These are phyloP conservation scores for Andrena trimmerana DNA, from an alignment of 2,888 invertebrate genomes.

Conservation along the genomic window DNA sequence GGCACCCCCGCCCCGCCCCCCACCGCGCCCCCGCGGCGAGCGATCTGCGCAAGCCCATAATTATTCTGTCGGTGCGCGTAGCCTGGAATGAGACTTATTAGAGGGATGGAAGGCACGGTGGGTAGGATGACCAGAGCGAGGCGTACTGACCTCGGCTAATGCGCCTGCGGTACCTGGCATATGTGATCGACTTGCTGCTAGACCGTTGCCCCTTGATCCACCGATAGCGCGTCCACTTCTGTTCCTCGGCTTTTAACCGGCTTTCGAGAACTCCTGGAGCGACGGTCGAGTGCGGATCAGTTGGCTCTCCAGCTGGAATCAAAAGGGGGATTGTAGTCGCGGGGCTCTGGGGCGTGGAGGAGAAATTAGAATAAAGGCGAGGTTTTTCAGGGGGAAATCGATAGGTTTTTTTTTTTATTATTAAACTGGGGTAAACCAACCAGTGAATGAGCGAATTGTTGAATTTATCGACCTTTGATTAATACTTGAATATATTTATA, in stretches of 20 bases:
- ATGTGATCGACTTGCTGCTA: not conserved
- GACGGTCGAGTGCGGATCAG: too few relatives aligned
- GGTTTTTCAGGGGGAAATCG: too few relatives aligned
- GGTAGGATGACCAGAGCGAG: slow-evolving; percentile 10
- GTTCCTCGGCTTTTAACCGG: not conserved
- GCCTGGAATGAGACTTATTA: slow-evolving; percentile 73
- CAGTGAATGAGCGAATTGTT: too few relatives aligned
- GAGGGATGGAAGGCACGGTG: slow-evolving; percentile 50
- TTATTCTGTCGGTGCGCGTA: slow-evolving; percentile 81
- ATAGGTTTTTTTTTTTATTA: too few relatives aligned
- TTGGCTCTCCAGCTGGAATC: too few relatives aligned
- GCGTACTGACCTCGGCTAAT: slow-evolving; percentile 46
- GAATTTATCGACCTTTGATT: too few relatives aligned
- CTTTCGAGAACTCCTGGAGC: too few relatives aligned
- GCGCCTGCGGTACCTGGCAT: not conserved
- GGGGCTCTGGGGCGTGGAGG: too few relatives aligned
- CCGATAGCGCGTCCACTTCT: not conserved
- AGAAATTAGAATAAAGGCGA: too few relatives aligned
- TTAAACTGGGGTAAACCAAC: too few relatives aligned
- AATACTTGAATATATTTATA: too few relatives aligned
- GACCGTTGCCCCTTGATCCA: not conserved
- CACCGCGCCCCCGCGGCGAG: slow-evolving; percentile 63
- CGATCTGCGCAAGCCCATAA: slow-evolving; percentile 84
- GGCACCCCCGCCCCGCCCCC: slow-evolving; percentile 21
- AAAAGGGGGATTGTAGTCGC: too few relatives aligned